Base-by-base conservation (phyloP, 1,140 invertebrate species). In the Nasonia vitripennis region DNA sequence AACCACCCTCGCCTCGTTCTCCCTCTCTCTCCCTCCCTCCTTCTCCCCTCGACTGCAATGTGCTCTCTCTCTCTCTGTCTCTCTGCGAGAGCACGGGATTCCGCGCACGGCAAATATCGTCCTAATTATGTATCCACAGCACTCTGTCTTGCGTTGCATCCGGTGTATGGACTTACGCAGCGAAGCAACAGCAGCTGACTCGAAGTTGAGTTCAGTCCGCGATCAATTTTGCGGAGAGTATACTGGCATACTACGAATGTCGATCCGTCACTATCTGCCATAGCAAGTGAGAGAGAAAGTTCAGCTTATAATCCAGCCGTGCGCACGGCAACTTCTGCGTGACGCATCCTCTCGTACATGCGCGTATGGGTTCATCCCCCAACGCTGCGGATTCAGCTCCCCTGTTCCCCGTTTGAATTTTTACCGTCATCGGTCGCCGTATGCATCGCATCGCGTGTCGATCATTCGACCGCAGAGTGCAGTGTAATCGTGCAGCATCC, bases 51-150 rank as follows among this genome's bases (percentile, higher is more conserved):
- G 34, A 62, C 17, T 62, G 55, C 55, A 62, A n/a, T n/a, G 55
- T 62, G n/a, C 55, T 62, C 55, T 55, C 51, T 4, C 45, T 48
- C 23, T 62, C 3, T 20, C 48, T 37, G 34, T 9, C 27, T 34
- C 31, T 37, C 27, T 34, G 71, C 20, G 17, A 51, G 55, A 62
- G 55, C 55, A 48, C 48, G n/a, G 34, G 55, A 73, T 41, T 51
- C 48, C 77, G 62, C 73, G 68, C 48, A 14, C 51, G 71, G 37
- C 84, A 82, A 86, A 82, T 82, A 86, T 82, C 84, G 41, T 12
- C 84, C 84, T 81, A 82, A 86, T 86, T 86, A 86, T 71, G 67
- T 70, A 78, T 78, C 73, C 55, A 75, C 73, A 83, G 78, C 78
- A 4, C 68, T 71, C 0, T 34, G 68, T n/a, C 68, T 71, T 31